phyloP scores from a whole-genome alignment of 1,140 invertebrate species.

The Drosophila bipectinata region DNA sequence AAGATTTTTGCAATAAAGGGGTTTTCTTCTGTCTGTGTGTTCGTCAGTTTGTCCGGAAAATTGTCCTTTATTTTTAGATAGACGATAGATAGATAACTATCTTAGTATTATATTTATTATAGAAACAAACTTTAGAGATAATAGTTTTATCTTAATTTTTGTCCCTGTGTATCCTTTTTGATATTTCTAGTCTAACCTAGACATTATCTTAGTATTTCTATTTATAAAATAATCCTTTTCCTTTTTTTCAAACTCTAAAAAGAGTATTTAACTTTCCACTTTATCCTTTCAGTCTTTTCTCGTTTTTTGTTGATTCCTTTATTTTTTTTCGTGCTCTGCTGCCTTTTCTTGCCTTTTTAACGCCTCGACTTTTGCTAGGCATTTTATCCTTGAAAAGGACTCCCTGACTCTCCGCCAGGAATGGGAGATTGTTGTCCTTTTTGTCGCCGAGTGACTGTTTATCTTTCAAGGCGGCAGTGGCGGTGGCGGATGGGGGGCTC shows the following conservation, averaged over 20 bases:
- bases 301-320: not conserved
- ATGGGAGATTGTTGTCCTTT: not conserved
- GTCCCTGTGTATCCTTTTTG: no score
- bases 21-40: not conserved
- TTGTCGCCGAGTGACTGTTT: conserved; percentile 37
- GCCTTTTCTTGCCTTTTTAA: conserved; percentile 40
- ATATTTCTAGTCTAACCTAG: no score
- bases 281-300: not conserved
- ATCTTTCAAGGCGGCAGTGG: conserved; percentile 2
- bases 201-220: no score
- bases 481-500: no score
- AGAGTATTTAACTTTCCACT: not conserved
- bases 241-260: no score
- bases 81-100: no score
- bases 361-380: conserved; percentile 42
- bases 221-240: no score
- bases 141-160: no score
- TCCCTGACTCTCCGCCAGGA: not conserved
- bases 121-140: no score
- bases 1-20: not conserved
- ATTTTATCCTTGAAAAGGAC: conserved; percentile 32
- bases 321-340: not conserved
- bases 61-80: no score
- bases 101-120: no score
- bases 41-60: no score